Evolutionary conservation across 2,797 vertebrate species (phyloP), one percentile per base, ranked within the genome.

Genomic region (Alcedo atthis): DNA sequence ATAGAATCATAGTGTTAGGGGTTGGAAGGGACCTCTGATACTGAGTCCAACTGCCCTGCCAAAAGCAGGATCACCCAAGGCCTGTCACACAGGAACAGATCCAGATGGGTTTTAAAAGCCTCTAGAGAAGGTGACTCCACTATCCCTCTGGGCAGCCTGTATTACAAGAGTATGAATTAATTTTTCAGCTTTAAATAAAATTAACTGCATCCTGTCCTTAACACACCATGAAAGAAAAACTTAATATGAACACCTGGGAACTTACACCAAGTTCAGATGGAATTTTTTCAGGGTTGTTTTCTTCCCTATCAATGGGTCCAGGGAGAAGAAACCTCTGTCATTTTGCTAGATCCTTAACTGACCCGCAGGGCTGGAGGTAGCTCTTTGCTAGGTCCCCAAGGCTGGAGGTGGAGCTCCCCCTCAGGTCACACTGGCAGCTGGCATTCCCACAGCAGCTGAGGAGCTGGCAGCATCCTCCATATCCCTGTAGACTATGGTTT

Each of bases 401-500:
- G 53, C 64, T 91, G 74, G 26, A 76, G 54, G 67, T 32, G 15
- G 15, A 75, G 15, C 51, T 70, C 25, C 9, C 48, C 45, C 4
- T 32, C 63, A 2, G 33, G 25, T n/a, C 10, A 32, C 3, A 1
- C 33, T 4, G 26, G 45, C 75, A 37, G 43, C 33, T 4, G 26
- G 45, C 75, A 37, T 37, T 14, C 5, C 73, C 53, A 9, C 1
- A 1, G 19, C 42, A 16, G 17, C 16, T 1, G 3, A 55, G 62
- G 35, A 61, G 46, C 58, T 8, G 21, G 1, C 64, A 75, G 28
- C 1, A 4, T 1, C 2, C 45, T 64, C 45, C 92, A 61, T 5
- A 61, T 5, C 62, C 67, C 63, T 2, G 5, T 1, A 26, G 32
- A 8, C 21, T 63, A 5, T 1, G 0, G 9, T 5, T 8, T 10